Evolutionary conservation across 2,113 vertebrate species (phyloP).

Genomic region (Hirundichthys speculiger): DNA sequence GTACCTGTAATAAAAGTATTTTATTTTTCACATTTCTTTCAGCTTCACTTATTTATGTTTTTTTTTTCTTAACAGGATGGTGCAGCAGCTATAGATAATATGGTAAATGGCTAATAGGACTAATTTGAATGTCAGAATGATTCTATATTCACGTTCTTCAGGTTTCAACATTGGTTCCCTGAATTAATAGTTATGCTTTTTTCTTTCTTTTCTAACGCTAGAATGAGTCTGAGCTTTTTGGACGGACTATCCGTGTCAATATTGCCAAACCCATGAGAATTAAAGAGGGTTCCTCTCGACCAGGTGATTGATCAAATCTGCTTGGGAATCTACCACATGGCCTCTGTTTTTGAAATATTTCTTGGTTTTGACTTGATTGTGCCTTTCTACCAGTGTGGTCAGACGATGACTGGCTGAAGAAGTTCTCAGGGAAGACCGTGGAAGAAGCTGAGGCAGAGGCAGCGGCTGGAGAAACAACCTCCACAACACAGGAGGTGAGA

Average conservation of each 20-base stretch:
- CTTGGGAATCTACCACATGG: not conserved
- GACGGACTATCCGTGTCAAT: slow-evolving; percentile 94
- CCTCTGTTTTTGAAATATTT: not conserved
- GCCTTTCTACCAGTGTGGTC: slow-evolving; percentile 88
- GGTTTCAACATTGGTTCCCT: not conserved
- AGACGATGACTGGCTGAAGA: slow-evolving; percentile 98
- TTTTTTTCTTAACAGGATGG: slow-evolving; percentile 83
- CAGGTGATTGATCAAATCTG: slow-evolving; percentile 78
- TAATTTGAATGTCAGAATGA: not conserved
- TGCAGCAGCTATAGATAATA: slow-evolving; percentile 96
- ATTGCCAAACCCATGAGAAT: slow-evolving; percentile 97
- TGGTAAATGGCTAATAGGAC: slow-evolving; percentile 78
- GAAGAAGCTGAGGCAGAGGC: slow-evolving; percentile 88
- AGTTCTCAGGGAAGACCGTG: slow-evolving; percentile 94
- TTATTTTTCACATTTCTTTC: not conserved
- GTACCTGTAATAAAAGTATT: not conserved
- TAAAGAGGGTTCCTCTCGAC: slow-evolving; percentile 95
- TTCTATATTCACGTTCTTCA: not conserved
- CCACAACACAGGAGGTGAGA: slow-evolving; percentile 83
- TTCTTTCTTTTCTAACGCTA: slow-evolving; percentile 49
- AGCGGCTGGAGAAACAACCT: slow-evolving; percentile 77
- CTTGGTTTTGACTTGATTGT: not conserved
- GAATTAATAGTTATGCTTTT: not conserved
- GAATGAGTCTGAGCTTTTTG: slow-evolving; percentile 98
- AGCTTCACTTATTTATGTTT: not conserved